Evolutionary conservation across 2,113 vertebrate species (phyloP).

Genomic region (Semicossyphus pulcher): DNA sequence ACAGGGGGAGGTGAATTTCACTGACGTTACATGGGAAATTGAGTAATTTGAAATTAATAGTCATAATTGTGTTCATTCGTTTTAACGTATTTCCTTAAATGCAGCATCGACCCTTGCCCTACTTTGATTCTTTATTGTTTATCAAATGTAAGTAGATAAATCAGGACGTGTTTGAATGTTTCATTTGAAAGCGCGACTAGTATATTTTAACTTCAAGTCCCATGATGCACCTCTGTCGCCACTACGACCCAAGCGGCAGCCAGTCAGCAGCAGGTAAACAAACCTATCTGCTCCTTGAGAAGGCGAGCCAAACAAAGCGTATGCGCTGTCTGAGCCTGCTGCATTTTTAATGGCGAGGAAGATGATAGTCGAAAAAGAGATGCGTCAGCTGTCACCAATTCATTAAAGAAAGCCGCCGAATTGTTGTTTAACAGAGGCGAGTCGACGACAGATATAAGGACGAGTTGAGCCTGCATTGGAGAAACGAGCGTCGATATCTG

Average conservation of each 20-base stretch:
- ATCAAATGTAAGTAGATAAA: fast-evolving
- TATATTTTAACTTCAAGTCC: slow-evolving; percentile 55
- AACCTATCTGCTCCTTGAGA: slow-evolving; percentile 62
- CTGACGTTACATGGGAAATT: slow-evolving; percentile 55
- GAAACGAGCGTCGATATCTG: slow-evolving; percentile 52
- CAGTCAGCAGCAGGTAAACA: slow-evolving; percentile 83
- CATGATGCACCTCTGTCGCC: slow-evolving; percentile 55
- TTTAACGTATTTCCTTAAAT: fast-evolving
- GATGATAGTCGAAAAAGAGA: slow-evolving; percentile 29
- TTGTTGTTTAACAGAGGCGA: not conserved
- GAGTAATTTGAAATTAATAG: slow-evolving; percentile 13
- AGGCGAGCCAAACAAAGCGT: slow-evolving; percentile 66
- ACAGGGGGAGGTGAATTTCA: not conserved
- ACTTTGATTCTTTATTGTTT: fast-evolving
- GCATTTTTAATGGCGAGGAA: slow-evolving; percentile 51
- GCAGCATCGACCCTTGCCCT: fast-evolving
- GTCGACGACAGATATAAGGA: slow-evolving; percentile 8
- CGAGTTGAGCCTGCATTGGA: slow-evolving; percentile 40
- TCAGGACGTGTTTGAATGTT: fast-evolving
- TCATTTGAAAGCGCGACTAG: not conserved
- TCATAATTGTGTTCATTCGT: fast-evolving
- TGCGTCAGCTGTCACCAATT: slow-evolving; percentile 5
- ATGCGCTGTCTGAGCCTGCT: slow-evolving; percentile 35
- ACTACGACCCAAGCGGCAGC: slow-evolving; percentile 33
- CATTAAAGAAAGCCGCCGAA: slow-evolving; percentile 4